phyloP scores from a whole-genome alignment of 2,888 invertebrate genomes.

The Pachydiplax longipennis region DNA sequence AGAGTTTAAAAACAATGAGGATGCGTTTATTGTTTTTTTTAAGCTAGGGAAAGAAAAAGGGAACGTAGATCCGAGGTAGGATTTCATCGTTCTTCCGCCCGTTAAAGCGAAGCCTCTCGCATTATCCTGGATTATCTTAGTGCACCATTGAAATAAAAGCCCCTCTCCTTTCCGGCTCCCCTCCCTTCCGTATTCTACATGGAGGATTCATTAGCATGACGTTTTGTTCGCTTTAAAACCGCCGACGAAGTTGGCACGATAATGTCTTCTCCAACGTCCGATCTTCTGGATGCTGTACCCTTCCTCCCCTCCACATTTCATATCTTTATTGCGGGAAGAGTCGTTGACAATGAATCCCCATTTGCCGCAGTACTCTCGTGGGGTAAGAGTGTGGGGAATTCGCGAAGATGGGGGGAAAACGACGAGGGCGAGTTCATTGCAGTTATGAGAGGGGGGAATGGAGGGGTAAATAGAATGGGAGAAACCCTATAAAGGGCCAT shows the following conservation, averaged over 20 bases:
- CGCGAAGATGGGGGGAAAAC: neutral
- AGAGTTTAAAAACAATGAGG: neutral
- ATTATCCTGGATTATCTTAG: slow-evolving; percentile 33
- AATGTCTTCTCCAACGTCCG: slow-evolving; percentile 30
- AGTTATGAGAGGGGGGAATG: neutral
- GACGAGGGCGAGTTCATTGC: neutral
- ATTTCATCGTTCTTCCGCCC: neutral
- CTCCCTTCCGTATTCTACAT: neutral
- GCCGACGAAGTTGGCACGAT: slow-evolving; percentile 36
- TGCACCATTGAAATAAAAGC: slow-evolving; percentile 25
- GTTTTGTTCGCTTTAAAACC: slow-evolving; percentile 37
- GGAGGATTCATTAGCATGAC: slow-evolving; percentile 35
- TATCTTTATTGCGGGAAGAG: slow-evolving; percentile 31
- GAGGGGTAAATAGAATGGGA: neutral
- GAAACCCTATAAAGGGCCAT: neutral
- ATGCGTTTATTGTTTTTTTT: neutral
- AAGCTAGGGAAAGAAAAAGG: neutral
- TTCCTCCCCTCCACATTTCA: neutral
- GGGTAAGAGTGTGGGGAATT: neutral
- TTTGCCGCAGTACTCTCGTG: slow-evolving; percentile 24
- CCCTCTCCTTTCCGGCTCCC: neutral
- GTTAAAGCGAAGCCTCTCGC: slow-evolving; percentile 10
- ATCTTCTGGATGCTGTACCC: neutral
- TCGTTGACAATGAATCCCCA: slow-evolving; percentile 40
- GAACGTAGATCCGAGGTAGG: neutral